Conservation (phyloP, 2,888 invertebrate species). For the Gasteruption jaculator region DNA sequence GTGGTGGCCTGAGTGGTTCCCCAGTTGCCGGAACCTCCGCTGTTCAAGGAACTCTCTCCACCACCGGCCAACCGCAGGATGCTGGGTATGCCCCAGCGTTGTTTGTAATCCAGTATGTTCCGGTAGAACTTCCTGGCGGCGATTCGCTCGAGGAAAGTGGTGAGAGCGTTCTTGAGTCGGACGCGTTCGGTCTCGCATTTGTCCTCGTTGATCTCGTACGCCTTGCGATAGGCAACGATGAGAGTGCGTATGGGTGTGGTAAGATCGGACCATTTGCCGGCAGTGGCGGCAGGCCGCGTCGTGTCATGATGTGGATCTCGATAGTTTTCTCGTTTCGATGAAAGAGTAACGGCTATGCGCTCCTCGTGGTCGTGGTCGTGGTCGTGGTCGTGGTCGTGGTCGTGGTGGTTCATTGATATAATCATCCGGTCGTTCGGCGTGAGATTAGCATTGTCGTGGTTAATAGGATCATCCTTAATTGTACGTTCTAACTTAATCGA, state of each 20-base stretch:
- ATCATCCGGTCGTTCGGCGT: not conserved
- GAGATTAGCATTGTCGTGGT: not conserved
- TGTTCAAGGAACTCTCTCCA: slow-evolving; percentile 77
- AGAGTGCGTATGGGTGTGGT: slow-evolving; percentile 31
- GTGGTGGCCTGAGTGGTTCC: slow-evolving; percentile 70
- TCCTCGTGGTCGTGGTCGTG: slow-evolving; percentile 5
- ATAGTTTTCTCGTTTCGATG: too few species aligned
- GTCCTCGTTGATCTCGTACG: slow-evolving; percentile 26
- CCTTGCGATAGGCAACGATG: slow-evolving; percentile 30
- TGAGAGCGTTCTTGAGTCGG: slow-evolving; percentile 37
- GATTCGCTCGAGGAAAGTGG: slow-evolving; percentile 27
- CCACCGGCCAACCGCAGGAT: slow-evolving; percentile 70
- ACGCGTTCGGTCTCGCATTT: slow-evolving; percentile 28
- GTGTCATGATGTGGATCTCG: too few species aligned
- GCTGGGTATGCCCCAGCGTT: slow-evolving; percentile 60
- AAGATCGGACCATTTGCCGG: slow-evolving; percentile 24
- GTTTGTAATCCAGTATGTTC: slow-evolving; percentile 37
- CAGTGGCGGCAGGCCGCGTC: slow-evolving; percentile 21
- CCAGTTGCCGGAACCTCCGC: slow-evolving; percentile 68
- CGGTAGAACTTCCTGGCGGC: slow-evolving; percentile 19
- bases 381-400: slow-evolving; percentile 13
- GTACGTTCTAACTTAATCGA: too few species aligned
- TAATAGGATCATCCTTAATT: too few species aligned
- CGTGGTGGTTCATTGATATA: slow-evolving; percentile 11
- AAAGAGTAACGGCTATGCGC: too few species aligned